Evolutionary conservation across 2,113 vertebrate species (phyloP).

Genomic region (Danionella cerebrum): DNA sequence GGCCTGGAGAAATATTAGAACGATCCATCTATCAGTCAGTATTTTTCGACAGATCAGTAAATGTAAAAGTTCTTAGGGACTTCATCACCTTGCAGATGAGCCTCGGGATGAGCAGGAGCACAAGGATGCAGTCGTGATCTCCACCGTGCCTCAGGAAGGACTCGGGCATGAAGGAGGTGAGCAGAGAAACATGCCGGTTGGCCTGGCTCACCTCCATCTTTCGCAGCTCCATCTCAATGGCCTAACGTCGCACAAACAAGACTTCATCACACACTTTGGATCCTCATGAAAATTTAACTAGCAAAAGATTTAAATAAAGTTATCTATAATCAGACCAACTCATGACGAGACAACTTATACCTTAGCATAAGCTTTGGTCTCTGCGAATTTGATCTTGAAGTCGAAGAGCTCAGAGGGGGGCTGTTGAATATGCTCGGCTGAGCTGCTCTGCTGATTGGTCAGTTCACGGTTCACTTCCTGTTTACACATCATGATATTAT

Average conservation of each 20-base stretch:
- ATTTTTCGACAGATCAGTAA: too few species aligned
- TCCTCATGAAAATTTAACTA: too few species aligned
- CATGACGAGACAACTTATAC: too few species aligned
- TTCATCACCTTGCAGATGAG: constrained; percentile 90
- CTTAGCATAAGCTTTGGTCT: constrained; percentile 96
- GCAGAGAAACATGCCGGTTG: constrained; percentile 84
- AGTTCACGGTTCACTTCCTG: constrained; percentile 91
- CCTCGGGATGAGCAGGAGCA: constrained; percentile 89
- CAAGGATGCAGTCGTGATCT: constrained; percentile 93
- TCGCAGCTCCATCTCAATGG: constrained; percentile 95
- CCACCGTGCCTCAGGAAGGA: constrained; percentile 92
- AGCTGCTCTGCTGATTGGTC: constrained; percentile 80
- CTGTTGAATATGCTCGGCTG: constrained; percentile 80
- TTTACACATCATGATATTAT: too few species aligned
- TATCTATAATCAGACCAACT: too few species aligned
- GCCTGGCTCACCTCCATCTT: constrained; percentile 95
- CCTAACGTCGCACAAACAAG: constrained; percentile 65
- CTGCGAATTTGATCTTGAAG: constrained; percentile 97
- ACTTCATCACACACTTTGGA: neutral
- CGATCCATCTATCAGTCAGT: neutral
- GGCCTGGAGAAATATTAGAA: constrained; percentile 60
- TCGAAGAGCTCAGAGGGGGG: constrained; percentile 87
- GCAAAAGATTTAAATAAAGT: too few species aligned
- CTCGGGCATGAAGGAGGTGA: constrained; percentile 96
- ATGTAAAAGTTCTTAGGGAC: too few species aligned